Evolutionary conservation across 2,888 invertebrate genomes (phyloP).

Genomic region (Hypolimnas misippus): DNA sequence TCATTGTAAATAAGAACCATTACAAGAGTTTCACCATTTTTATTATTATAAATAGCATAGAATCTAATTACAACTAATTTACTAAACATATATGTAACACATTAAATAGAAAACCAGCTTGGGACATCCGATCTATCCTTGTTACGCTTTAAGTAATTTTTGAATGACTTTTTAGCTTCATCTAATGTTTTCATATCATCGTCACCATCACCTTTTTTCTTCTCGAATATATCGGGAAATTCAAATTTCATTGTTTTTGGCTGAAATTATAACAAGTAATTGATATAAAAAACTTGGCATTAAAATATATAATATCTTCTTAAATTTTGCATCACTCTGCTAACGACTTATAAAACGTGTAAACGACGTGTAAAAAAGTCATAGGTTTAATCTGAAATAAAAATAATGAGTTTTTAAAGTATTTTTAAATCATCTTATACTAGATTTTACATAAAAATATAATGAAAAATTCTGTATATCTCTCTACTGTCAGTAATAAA

Average conservation of each 20-base stretch:
- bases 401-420: no score
- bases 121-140: conserved; percentile 89
- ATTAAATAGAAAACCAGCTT: conserved; percentile 90
- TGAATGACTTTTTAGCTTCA: conserved; percentile 85
- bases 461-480: no score
- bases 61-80: conserved; percentile 22
- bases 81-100: conserved; percentile 4
- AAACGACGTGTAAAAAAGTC: no score
- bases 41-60: neutral
- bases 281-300: no score
- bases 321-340: no score
- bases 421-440: no score
- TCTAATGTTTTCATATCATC: conserved; percentile 85
- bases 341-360: no score
- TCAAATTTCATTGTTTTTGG: conserved; percentile 88
- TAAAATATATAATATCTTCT: no score
- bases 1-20: neutral
- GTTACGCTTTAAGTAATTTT: conserved; percentile 85
- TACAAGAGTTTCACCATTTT: neutral
- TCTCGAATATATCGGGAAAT: conserved; percentile 89
- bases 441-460: no score
- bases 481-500: no score
- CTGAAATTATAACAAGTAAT: no score
- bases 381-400: no score
- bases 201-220: conserved; percentile 79